Conservation (phyloP, 2,797 vertebrate species). For the Miichthys miiuy region DNA sequence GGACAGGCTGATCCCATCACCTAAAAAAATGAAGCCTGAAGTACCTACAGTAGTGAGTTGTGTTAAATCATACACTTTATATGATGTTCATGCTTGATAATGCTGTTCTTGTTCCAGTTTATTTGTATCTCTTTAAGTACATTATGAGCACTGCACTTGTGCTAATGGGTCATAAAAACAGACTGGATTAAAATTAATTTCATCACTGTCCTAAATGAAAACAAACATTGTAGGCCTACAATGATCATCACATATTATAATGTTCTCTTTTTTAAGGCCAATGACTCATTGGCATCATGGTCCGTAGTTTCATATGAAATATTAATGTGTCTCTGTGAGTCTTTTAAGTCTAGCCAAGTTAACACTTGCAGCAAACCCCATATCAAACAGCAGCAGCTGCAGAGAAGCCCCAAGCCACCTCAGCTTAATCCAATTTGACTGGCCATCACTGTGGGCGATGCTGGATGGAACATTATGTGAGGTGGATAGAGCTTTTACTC, state of each 20-base stretch:
- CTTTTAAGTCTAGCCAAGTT: constrained; percentile 85
- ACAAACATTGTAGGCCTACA: constrained; percentile 27
- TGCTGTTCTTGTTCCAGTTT: not conserved
- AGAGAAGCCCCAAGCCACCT: constrained; percentile 84
- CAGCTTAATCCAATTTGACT: constrained; percentile 89
- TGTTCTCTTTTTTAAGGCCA: constrained; percentile 64
- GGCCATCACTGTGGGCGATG: constrained; percentile 87
- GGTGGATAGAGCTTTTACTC: constrained; percentile 82
- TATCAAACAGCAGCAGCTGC: constrained; percentile 88
- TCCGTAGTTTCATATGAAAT: constrained; percentile 75
- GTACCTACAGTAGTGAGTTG: not conserved
- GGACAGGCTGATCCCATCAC: not conserved
- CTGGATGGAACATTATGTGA: constrained; percentile 84
- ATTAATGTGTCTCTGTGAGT: constrained; percentile 77
- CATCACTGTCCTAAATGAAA: constrained; percentile 29
- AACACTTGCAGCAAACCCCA: constrained; percentile 85
- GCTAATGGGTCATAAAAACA: constrained; percentile 38
- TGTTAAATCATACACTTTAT: not conserved
- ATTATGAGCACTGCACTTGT: constrained; percentile 9
- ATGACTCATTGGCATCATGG: constrained; percentile 68
- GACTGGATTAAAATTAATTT: constrained; percentile 28
- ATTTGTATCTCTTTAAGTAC: constrained; percentile 1
- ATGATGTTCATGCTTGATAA: not conserved
- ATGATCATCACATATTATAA: constrained; percentile 52
- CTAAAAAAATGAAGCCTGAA: too few relatives aligned